Evolutionary conservation across 2,888 invertebrate species (phyloP), one percentile per base, ranked within the genome.

Genomic region (Acanthacorydalis orientalis): DNA sequence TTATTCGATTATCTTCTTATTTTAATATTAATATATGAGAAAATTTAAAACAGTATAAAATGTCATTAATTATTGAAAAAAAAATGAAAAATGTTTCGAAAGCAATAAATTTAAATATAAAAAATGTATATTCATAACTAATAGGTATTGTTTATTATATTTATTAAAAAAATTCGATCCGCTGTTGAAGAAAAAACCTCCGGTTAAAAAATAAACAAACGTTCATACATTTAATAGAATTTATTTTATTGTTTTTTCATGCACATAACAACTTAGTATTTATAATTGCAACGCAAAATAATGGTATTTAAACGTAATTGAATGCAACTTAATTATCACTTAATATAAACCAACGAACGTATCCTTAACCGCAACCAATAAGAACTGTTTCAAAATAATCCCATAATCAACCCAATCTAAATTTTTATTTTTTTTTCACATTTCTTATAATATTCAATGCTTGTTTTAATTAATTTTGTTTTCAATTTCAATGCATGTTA

Each of bases 221-320:
- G 2, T 15, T 39, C 12, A 39, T 15, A 12, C 16, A 15, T n/a
- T 39, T 39, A 14, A 14, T 15, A 39, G 8, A 39, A 2, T 39
- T 12, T 16, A 9, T n/a, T 39, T 39, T 39, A 39, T 39, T 39
- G 14, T 9, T 39, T 39, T 37, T 12, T 39, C 39, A 39, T 39
- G 39, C 39, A 39, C 39, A 39, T n/a, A 39, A 39, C 39, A 39
- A 39, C 39, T 39, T 15, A 39, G 16, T 38, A 16, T 39, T 39
- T 23, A 23, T 39, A 39, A 39, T n/a, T 12, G 16, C 12, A 39
- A 39, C 6, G 15, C 8, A 39, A 39, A 15, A 39, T 39, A 39
- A 39, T 16, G n/a, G n/a, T 15, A 16, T 39, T 39, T 39, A 15
- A 39, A 39, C 39, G 16, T n/a, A 39, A 39, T 39, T 15, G 39